Percentiles rank a stretch among this genome's conserved stretches.
Evolutionary conservation across 2,888 invertebrate species (phyloP).

Genomic region (Leptothorax acervorum): DNA sequence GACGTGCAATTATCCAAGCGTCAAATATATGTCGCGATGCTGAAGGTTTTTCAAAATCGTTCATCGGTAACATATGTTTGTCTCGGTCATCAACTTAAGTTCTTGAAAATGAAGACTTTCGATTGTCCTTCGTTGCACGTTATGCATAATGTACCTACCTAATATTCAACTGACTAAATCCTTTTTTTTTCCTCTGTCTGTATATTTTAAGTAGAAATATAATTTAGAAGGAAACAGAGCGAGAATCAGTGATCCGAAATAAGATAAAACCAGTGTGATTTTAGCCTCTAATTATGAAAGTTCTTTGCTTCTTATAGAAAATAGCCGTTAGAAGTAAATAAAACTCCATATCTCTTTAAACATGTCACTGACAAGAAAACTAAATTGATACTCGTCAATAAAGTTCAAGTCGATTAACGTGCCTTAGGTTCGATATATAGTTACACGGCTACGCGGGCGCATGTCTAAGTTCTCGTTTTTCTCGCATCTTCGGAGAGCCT

Average conservation of each 20-base stretch:
- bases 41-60: neutral
- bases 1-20: neutral
- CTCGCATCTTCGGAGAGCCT: neutral
- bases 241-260: neutral
- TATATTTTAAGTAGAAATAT: slow-evolving; percentile 1
- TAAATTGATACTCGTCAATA: neutral
- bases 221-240: neutral
- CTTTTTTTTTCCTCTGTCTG: neutral
- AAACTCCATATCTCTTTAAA: neutral
- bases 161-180: neutral
- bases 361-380: neutral
- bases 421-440: neutral
- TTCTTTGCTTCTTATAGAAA: slow-evolving; percentile 21
- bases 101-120: neutral
- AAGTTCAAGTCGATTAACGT: slow-evolving; percentile 13
- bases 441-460: neutral
- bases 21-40: neutral
- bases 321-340: neutral
- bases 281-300: neutral
- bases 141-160: neutral
- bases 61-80: neutral
- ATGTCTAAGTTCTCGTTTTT: slow-evolving; percentile 16
- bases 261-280: neutral
- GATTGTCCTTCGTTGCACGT: neutral
- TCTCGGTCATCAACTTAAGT: neutral